Evolutionary conservation across 2,888 invertebrate species (phyloP), one percentile per base, ranked within the genome.

Genomic region (Ichneumoninae sp.): DNA sequence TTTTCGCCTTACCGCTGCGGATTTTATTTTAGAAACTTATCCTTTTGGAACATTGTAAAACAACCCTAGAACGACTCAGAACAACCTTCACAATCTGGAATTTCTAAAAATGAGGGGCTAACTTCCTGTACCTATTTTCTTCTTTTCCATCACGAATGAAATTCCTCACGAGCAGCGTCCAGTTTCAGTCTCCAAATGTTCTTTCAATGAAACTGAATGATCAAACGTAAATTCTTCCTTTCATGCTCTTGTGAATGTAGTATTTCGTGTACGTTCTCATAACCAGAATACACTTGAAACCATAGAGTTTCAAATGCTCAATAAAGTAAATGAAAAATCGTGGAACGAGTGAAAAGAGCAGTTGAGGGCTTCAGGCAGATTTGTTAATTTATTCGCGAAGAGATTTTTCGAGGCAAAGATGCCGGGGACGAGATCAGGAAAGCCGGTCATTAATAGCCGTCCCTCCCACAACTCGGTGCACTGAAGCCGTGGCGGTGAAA

Each of bases 371-470:
- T 47, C 13, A 78, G 63, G 50, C n/a, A 57, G 57, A 75, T 44
- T 76, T 68, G 75, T 63, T 50, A 77, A 81, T 81, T 81, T 77
- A 74, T 81, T 33, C 19, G 47, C 26, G 73, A 40, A 57, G 52
- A 36, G 77, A 81, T 73, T 73, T 40, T 76, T 74, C 71, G 52
- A 54, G 60, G 54, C 70, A 60, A 74, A 54, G 54, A 47, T 44
- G 47, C 47, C 5, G 19, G 7, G 52, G 57, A 69, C 22, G 81
- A 40, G 40, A 40, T 10, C 40, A 1, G 26, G 60, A 10, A 76
- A 36, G 47, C 54, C 63, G 65, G 47, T 68, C 47, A 82, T 85
- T 82, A 82, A 85, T 85, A 75, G 82, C 82, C 33, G 40, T 52
- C 40, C 63, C 52, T 36, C 19, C 36, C 44, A 16, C 26, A 52